phyloP scores from a whole-genome alignment of 2,888 invertebrate species.

The Acrocyrtus sp. region DNA sequence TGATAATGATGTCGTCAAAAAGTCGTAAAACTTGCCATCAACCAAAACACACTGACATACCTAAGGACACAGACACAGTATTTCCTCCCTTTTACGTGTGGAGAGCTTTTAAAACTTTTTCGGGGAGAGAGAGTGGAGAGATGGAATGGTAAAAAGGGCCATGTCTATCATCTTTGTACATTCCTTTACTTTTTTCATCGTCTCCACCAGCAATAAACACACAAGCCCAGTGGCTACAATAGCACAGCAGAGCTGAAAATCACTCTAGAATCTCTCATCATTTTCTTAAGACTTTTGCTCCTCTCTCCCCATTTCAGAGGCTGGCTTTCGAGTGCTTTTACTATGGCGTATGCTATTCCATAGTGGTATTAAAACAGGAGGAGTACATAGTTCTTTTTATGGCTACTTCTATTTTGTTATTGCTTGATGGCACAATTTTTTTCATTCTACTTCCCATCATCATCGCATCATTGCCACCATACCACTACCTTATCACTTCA shows the following conservation, averaged over 20 bases:
- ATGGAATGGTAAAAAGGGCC: neutral
- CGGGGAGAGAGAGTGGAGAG: neutral
- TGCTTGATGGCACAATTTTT: constrained; percentile 2
- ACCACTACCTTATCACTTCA: neutral
- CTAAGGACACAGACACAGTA: too few relatives aligned
- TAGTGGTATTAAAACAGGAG: too few relatives aligned
- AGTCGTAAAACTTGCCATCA: constrained; percentile 58
- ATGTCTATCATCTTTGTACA: neutral
- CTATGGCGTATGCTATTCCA: too few relatives aligned
- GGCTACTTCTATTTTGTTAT: neutral
- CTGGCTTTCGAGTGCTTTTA: neutral
- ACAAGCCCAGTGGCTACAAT: constrained; percentile 23
- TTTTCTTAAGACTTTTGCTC: neutral
- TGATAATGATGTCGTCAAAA: constrained; percentile 63
- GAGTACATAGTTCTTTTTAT: too few relatives aligned
- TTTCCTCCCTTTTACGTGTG: constrained; percentile 6
- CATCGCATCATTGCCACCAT: constrained; percentile 8
- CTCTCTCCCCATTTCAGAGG: neutral
- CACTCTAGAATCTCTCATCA: neutral
- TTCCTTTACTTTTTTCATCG: neutral
- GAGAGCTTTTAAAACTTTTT: too few relatives aligned
- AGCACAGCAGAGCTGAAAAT: too few relatives aligned
- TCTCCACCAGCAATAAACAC: neutral
- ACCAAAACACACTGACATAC: neutral
- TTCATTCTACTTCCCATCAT: constrained; percentile 8